Evolutionary conservation across 2,888 invertebrate species (phyloP).

Genomic region (Labia minor): DNA sequence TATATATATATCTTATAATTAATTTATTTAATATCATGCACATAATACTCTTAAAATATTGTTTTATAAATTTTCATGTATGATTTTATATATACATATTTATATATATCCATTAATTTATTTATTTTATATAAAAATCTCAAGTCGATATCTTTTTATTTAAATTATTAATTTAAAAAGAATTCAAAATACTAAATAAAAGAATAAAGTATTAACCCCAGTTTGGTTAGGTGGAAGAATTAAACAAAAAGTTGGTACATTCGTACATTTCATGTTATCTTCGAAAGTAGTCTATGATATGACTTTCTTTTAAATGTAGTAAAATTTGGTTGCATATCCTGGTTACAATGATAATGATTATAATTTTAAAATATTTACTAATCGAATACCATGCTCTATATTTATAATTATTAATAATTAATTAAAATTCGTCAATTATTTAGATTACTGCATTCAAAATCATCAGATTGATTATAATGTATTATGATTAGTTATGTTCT

Average conservation of each 20-base stretch:
- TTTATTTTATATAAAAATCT: not conserved
- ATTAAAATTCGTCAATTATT: too few relatives aligned
- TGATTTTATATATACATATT: not conserved
- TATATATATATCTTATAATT: not conserved
- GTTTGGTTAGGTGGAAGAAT: not conserved
- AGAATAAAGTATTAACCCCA: not conserved
- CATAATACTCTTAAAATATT: constrained; percentile 9
- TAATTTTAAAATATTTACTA: not conserved
- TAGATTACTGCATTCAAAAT: not conserved
- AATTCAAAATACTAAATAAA: too few relatives aligned
- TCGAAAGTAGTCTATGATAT: constrained; percentile 7
- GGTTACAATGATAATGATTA: not conserved
- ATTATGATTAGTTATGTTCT: too few relatives aligned
- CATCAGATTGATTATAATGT: not conserved
- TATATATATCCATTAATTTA: not conserved
- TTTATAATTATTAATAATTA: too few relatives aligned
- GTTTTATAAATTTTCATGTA: not conserved
- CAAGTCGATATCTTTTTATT: not conserved
- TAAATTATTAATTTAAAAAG: constrained; percentile 2
- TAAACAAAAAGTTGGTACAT: not conserved
- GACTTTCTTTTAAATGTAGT: not conserved
- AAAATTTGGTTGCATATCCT: not conserved
- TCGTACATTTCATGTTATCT: not conserved
- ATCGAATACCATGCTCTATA: not conserved
- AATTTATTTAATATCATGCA: constrained; percentile 8